These are phyloP conservation scores for Mus minutoides DNA, from an alignment of 2,797 vertebrate genomes.

Conservation along the genomic window DNA sequence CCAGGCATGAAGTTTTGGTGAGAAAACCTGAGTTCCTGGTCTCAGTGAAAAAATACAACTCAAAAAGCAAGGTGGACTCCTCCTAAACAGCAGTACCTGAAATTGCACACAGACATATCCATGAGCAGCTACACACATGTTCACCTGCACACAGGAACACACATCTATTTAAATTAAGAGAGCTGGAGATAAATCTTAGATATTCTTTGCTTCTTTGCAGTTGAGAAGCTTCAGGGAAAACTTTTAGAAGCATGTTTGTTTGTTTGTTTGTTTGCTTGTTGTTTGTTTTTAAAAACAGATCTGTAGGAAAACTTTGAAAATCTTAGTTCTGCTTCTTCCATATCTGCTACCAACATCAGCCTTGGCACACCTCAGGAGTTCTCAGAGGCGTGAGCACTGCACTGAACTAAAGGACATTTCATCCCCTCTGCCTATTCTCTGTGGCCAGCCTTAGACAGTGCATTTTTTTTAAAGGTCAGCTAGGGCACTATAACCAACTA, in stretches of 20 bases:
- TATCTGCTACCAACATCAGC: not conserved
- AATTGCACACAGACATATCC: not conserved
- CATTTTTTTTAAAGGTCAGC: no score
- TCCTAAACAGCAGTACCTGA: not conserved
- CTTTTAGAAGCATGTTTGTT: not conserved
- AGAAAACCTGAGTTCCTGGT: not conserved
- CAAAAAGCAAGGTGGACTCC: not conserved
- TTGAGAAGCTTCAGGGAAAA: constrained; percentile 2
- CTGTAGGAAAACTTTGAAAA: not conserved
- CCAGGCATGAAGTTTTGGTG: not conserved
- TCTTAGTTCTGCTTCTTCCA: not conserved
- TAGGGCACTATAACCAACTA: not conserved
- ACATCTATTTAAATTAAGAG: not conserved
- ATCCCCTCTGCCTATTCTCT: not conserved
- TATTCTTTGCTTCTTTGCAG: constrained; percentile 1
- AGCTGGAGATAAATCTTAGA: not conserved
- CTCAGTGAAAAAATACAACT: not conserved
- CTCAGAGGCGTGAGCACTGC: not conserved
- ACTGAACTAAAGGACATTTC: not conserved
- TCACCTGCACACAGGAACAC: not conserved
- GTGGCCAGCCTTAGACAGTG: not conserved
- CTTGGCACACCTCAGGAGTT: not conserved
- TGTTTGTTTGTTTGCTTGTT: not conserved
- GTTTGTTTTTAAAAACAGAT: not conserved
- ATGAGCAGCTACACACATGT: not conserved